Evolutionary conservation across 2,888 invertebrate species (phyloP), one percentile per base, ranked within the genome.

Genomic region (Trichopoda pennipes): DNA sequence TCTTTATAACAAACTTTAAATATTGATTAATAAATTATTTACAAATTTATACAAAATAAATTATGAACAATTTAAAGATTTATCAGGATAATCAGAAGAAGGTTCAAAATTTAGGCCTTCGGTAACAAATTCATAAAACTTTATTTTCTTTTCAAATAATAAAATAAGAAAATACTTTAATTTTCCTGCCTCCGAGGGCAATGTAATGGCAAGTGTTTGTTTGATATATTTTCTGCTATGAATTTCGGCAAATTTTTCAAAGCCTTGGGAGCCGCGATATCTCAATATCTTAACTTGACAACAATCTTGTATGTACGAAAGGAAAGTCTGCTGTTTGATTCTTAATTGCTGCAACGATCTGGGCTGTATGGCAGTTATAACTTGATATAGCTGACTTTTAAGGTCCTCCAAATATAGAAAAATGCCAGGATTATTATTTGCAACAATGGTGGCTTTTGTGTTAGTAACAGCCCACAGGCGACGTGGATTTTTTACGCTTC

Each of bases 301-400:
- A 19, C 88, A 87, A 42, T 86, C 85, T 86, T 93, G 92, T 35
- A 93, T 87, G 81, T 92, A 93, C 14, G 91, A 90, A 17, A 93
- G 84, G n/a, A 93, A 85, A 0, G 92, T 92, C 85, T 93, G 92
- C 35, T 92, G 92, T 60, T 91, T 89, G 19, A 92, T 84, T n/a
- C 90, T 87, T 17, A 90, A 6, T 0, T 88, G 79, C 0, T 87
- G 86, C 32, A 94, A 87, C 2, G 92, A 92, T 17, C 91, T 91
- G 6, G 94, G 93, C 3, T 90, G 91, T 7, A 89, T 89, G 0
- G 92, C 90, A 7, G 89, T 85, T 69, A 94, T 90, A 63, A 92
- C 92, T 84, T 94, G 93, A 83, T 92, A 91, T 19, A 93, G 85
- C 60, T 90, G 90, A 3, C 91, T 88, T 8, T 88, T 84, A 1